Base-by-base conservation (phyloP, 2,888 invertebrate species). In the Cantharis flavilabris region DNA sequence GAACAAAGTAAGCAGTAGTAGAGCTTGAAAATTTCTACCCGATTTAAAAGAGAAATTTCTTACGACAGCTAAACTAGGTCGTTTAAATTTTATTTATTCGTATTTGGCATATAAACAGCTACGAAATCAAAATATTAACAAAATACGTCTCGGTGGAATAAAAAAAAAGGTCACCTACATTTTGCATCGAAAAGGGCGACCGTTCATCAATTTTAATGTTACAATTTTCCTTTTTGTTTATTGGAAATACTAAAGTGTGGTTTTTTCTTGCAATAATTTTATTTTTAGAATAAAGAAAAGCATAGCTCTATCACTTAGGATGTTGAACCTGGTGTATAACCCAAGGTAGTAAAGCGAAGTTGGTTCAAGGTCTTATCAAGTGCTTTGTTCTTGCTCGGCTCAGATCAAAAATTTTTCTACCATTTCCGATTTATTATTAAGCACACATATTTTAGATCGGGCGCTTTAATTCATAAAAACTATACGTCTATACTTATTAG, bases 311-410 rank as follows among this genome's bases (percentile, higher is more conserved):
- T 75, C 71, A 71, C 20, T 75, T 75, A 82, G 83, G 82, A 83
- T 84, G 83, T 84, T 84, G 83, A 84, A 84, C 83, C 83, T 84
- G 83, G 82, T 81, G 76, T 80, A 78, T 77, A 80, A 81, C 81
- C 49, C 83, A 82, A 83, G 83, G 82, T 81, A 80, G 82, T 80
- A 76, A 76, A 80, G 80, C 81, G 78, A 80, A 80, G 78, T 82
- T 81, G 83, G 83, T 83, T 83, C 83, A 83, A 83, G 83, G 83
- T 80, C 82, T 81, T 80, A 76, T 78, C 77, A 80, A 77, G 76
- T 79, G 80, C 82, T 82, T 82, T 82, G 82, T 83, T 83, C 82
- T 82, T 80, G 14, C 20, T 65, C 70, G 72, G 72, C 26, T 77
- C 75, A 13, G 30, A 67, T 62, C 69, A 76, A 76, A 70, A 75